These are phyloP conservation scores for Tanytarsus gracilentus DNA, from an alignment of 2,888 invertebrate genomes.

Conservation along the genomic window DNA sequence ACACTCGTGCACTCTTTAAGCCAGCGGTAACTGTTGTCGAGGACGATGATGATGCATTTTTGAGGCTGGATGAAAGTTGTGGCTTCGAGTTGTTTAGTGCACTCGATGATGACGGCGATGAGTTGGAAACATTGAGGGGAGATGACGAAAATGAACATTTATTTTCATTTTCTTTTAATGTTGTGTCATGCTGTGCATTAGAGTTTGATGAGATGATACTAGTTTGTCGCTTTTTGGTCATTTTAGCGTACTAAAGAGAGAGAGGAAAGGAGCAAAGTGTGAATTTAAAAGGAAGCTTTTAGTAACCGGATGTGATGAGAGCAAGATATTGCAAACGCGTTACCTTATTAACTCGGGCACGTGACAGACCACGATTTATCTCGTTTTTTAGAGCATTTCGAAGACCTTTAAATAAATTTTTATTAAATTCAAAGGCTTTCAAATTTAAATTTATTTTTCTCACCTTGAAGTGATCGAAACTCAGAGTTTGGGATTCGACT, in stretches of 20 bases:
- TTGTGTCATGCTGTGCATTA: not conserved
- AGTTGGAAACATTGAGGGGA: not conserved
- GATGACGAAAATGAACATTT: not conserved
- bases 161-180: not conserved
- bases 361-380: conserved; percentile 28
- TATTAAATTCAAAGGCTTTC: not conserved
- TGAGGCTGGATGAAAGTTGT: conserved; percentile 2
- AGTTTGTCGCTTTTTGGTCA: conserved; percentile 17
- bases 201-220: not conserved
- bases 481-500: conserved; percentile 73
- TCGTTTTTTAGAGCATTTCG: conserved; percentile 51
- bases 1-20: conserved; percentile 7
- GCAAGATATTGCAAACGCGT: not conserved
- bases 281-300: not conserved
- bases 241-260: conserved; percentile 1
- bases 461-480: conserved; percentile 58
- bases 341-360: conserved; percentile 22
- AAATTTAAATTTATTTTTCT: not conserved
- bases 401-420: conserved; percentile 35
- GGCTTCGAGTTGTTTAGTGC: not conserved
- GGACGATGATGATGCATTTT: not conserved
- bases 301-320: too few relatives aligned
- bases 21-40: not conserved
- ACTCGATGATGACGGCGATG: not conserved
- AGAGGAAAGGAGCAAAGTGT: not conserved